Conservation (phyloP, 2,113 vertebrate genomes). For the Heterotilapia buettikoferi region DNA sequence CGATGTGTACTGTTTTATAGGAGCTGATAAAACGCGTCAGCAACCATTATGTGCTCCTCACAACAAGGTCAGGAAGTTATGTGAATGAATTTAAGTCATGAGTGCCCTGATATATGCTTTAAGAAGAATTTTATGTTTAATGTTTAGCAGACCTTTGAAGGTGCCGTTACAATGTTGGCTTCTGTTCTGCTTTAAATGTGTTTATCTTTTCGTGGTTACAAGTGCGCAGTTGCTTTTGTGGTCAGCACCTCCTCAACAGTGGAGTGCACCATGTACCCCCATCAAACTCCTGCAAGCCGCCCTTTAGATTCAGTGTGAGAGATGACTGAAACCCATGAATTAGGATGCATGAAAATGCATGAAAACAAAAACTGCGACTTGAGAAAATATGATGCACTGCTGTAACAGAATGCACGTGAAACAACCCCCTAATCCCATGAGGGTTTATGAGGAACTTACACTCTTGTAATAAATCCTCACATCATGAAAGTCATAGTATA, state of each 20-base stretch:
- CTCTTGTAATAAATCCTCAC: neutral
- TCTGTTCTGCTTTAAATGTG: neutral
- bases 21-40: neutral
- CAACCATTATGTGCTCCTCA: constrained; percentile 14
- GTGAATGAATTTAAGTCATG: neutral
- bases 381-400: neutral
- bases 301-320: neutral
- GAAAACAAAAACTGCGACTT: neutral
- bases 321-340: neutral
- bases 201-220: neutral
- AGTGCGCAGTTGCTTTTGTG: neutral
- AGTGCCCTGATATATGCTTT: neutral
- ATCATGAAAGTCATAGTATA: neutral
- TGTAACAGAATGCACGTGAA: neutral
- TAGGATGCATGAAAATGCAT: neutral
- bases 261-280: neutral
- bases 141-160: neutral
- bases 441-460: neutral
- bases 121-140: neutral
- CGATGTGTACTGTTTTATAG: constrained; percentile 13
- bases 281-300: neutral
- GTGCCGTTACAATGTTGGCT: neutral
- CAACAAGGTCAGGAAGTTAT: constrained; percentile 16
- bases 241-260: neutral
- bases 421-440: neutral